phyloP scores from a whole-genome alignment of 2,888 invertebrate genomes.

The Ecliptopera silaceata region DNA sequence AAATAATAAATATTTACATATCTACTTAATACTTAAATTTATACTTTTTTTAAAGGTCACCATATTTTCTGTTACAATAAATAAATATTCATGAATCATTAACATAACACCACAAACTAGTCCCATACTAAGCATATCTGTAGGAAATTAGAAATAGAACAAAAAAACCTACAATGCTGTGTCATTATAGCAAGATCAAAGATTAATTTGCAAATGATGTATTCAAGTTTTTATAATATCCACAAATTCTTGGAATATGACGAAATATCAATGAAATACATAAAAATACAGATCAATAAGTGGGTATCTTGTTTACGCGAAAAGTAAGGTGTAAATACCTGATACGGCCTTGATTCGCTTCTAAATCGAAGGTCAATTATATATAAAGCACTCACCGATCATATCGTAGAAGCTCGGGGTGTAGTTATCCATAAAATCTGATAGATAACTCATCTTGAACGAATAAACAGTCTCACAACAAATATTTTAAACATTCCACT shows the following conservation, averaged over 20 bases:
- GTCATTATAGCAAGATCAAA: too few relatives aligned
- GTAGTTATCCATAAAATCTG: constrained; percentile 67
- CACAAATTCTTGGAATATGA: not conserved
- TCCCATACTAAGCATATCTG: too few relatives aligned
- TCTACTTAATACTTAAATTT: too few relatives aligned
- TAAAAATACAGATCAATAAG: not conserved
- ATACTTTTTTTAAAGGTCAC: too few relatives aligned
- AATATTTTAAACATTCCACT: not conserved
- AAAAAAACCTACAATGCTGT: too few relatives aligned
- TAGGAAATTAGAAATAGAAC: too few relatives aligned
- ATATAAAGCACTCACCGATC: constrained; percentile 62
- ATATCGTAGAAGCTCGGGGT: constrained; percentile 71
- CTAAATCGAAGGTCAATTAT: constrained; percentile 4
- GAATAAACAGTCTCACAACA: not conserved
- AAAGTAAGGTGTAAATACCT: not conserved
- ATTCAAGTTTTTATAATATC: too few relatives aligned
- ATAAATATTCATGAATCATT: too few relatives aligned
- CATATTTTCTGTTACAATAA: too few relatives aligned
- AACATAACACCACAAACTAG: too few relatives aligned
- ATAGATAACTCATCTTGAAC: constrained; percentile 62
- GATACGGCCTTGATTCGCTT: not conserved
- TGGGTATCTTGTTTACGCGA: not conserved
- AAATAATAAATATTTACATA: too few relatives aligned
- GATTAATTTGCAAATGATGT: too few relatives aligned
- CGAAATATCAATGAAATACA: not conserved